A percentile compares a stretch with the other conserved stretches of the same genome.
Evolutionary conservation across 2,888 invertebrate genomes (phyloP).

Genomic region (Micoletzkya japonica): DNA sequence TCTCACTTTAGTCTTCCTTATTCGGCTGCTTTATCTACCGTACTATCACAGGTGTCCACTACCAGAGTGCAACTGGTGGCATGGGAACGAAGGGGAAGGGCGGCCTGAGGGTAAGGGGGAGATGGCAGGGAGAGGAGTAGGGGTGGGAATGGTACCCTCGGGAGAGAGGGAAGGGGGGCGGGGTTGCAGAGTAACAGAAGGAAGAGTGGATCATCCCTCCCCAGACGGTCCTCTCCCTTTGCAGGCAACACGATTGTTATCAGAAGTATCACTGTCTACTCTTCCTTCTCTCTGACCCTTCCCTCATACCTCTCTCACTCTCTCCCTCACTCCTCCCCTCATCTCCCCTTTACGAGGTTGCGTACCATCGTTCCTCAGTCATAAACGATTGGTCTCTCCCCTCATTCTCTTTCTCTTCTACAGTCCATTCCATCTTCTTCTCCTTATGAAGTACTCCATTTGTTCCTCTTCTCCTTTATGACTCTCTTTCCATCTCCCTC

Average conservation of each 20-base stretch:
- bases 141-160: too few relatives aligned
- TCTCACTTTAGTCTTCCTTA: too few relatives aligned
- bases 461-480: neutral
- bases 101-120: neutral
- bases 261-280: neutral
- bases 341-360: neutral
- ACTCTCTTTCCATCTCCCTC: neutral
- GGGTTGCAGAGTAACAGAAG: too few relatives aligned
- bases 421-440: slow-evolving; percentile 9
- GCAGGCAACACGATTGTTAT: too few relatives aligned
- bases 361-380: neutral
- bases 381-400: neutral
- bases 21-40: too few relatives aligned
- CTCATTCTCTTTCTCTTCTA: slow-evolving; percentile 2
- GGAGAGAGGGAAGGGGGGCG: too few relatives aligned
- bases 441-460: neutral
- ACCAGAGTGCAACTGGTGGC: too few relatives aligned
- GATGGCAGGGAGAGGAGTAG: too few relatives aligned
- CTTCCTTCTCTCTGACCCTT: neutral
- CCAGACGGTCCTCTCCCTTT: too few relatives aligned
- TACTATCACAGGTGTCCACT: too few relatives aligned
- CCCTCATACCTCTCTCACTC: slow-evolving; percentile 1
- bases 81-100: neutral
- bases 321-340: neutral
- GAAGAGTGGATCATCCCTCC: too few relatives aligned